Percentiles rank a stretch among this genome's conserved stretches.
These are phyloP conservation scores for Trypoxylus dichotomus DNA, from an alignment of 1,140 invertebrate species.

Conservation along the genomic window DNA sequence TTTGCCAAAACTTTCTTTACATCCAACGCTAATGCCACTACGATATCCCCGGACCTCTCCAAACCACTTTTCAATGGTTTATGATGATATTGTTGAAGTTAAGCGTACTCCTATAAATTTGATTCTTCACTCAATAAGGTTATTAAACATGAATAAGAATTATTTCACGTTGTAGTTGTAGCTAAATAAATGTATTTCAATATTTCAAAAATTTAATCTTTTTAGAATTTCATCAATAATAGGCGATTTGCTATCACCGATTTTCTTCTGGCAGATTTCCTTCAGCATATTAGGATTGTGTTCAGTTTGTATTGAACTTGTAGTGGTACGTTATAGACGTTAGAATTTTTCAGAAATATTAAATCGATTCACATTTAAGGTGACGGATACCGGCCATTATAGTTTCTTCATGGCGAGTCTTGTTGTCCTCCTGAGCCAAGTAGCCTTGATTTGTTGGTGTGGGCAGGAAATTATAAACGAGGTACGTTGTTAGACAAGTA, in stretches of 20 bases:
- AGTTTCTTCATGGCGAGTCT: background rate
- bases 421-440: background rate
- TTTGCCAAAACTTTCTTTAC: too few species aligned
- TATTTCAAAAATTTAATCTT: too few species aligned
- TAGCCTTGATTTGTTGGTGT: background rate
- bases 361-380: background rate
- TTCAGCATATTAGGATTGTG: background rate
- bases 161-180: too few species aligned
- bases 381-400: background rate
- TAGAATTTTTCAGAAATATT: background rate
- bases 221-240: background rate
- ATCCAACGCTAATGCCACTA: too few species aligned
- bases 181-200: too few species aligned
- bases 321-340: background rate
- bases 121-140: too few species aligned
- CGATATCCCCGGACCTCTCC: too few species aligned
- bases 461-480: background rate
- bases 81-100: too few species aligned
- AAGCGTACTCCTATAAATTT: too few species aligned
- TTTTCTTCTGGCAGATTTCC: background rate
- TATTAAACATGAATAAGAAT: too few species aligned
- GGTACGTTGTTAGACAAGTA: too few species aligned
- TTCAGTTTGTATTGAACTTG: background rate
- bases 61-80: too few species aligned
- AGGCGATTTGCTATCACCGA: background rate